Evolutionary conservation across 2,888 invertebrate species (phyloP).

Genomic region (Oligia strigilis): DNA sequence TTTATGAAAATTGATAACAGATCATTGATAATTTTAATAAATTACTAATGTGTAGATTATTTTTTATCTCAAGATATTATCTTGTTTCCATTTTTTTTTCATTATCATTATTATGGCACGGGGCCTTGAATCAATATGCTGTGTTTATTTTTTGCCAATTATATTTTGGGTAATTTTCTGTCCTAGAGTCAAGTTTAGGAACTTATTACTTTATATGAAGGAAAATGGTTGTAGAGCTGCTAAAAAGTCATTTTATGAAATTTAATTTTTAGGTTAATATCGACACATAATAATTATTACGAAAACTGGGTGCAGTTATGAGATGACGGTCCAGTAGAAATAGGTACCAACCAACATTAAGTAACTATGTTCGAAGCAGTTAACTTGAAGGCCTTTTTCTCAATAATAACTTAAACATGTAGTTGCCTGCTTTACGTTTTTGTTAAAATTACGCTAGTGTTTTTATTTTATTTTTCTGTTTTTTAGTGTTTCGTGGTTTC

Average conservation of each 20-base stretch:
- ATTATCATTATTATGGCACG: constrained; percentile 40
- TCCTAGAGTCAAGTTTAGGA: background rate
- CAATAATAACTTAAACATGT: constrained; percentile 20
- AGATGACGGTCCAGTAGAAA: background rate
- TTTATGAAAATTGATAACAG: constrained; percentile 36
- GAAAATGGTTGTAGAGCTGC: background rate
- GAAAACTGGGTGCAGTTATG: background rate
- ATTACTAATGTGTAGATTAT: constrained; percentile 31
- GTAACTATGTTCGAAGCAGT: constrained; percentile 20
- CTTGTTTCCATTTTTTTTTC: constrained; percentile 20
- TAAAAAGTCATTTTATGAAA: background rate
- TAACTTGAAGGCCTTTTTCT: constrained; percentile 43
- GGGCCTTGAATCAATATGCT: constrained; percentile 22
- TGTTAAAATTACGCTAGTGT: background rate
- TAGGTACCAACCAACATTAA: background rate
- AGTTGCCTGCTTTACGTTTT: background rate
- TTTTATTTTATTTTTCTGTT: background rate
- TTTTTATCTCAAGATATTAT: constrained; percentile 32
- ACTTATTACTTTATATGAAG: background rate
- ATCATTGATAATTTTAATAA: constrained; percentile 11
- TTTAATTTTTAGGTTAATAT: background rate
- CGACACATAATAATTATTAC: background rate
- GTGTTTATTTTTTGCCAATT: constrained; percentile 28
- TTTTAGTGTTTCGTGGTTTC: background rate
- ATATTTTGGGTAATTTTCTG: constrained; percentile 9